These are phyloP conservation scores for Tetranychus urticae DNA, from an alignment of 1,140 invertebrate species.

Conservation along the genomic window DNA sequence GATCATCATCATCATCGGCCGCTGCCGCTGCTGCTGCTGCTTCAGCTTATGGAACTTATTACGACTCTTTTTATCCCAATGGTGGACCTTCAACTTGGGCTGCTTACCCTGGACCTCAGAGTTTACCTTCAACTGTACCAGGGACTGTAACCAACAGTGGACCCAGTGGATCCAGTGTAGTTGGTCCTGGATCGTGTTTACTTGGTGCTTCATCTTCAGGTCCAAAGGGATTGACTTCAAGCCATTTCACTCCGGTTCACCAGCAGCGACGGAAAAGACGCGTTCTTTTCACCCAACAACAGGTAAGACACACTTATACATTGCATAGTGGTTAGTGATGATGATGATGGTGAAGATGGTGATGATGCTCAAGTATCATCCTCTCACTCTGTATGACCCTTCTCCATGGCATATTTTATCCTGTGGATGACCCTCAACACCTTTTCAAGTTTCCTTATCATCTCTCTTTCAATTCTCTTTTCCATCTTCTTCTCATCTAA, in stretches of 20 bases:
- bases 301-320: constrained; percentile 21
- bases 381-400: too few relatives aligned
- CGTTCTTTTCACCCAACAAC: constrained; percentile 74
- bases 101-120: constrained; percentile 1
- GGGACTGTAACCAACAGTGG: background rate
- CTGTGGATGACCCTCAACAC: too few relatives aligned
- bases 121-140: background rate
- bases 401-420: too few relatives aligned
- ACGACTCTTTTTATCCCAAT: constrained; percentile 8
- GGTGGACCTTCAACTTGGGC: constrained; percentile 6
- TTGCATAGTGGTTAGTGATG: too few relatives aligned
- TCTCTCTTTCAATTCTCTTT: too few relatives aligned
- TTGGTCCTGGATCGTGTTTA: too few relatives aligned
- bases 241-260: constrained; percentile 4
- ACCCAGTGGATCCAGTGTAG: background rate
- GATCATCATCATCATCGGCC: background rate
- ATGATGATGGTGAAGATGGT: too few relatives aligned
- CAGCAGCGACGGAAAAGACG: constrained; percentile 53
- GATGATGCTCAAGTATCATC: too few relatives aligned
- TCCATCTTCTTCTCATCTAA: too few relatives aligned
- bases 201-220: background rate
- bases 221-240: background rate
- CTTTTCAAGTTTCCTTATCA: too few relatives aligned
- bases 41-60: constrained; percentile 1
- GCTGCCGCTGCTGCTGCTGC: too few relatives aligned